Evolutionary conservation across 1,140 invertebrate species (phyloP), one percentile per base, ranked within the genome.

Genomic region (Atta texana): DNA sequence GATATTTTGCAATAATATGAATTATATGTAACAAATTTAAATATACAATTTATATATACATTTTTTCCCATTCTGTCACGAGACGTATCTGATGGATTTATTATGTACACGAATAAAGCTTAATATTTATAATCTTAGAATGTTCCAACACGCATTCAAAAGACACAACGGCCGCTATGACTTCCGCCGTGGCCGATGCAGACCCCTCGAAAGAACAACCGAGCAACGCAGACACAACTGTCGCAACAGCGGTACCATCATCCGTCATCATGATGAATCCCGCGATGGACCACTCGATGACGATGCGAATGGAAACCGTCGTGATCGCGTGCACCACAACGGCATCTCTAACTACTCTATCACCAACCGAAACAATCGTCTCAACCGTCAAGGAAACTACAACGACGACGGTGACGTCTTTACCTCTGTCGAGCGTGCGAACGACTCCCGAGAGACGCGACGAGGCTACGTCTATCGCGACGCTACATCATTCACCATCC

Each of bases 141-240:
- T 91, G 85, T 68, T 12, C 24, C 88, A 71, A 59, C 49, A 39
- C 78, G n/a, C 75, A 74, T 55, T 39, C 86, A 0, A 72, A 86
- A 59, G 86, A 89, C 16, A 12, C 55, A 39, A 49, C 51, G 24
- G 18, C 69, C 44, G 16, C 39, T 6, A 16, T 21, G 39, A 7
- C 44, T 55, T 8, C 44, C n/a, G 39, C 44, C 18, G 44, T 51
- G 31, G 24, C 55, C 31, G 49, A 68, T 8, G 71, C 21, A 24
- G 28, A 64, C 5, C 7, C 59, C 24, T 34, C 51, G 39, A 81
- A 81, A 10, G 85, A 81, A 8, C 61, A 69, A 4, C 53, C 64
- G 64, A 49, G 24, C 76, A 28, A 59, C 4, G 34, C n/a, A 8
- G 16, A 21, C 61, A 61, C 44, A 24, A 55, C 1, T 0, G 61